Base-by-base conservation (phyloP, 2,888 invertebrate species). In the Hirtodrosophila duncani region DNA sequence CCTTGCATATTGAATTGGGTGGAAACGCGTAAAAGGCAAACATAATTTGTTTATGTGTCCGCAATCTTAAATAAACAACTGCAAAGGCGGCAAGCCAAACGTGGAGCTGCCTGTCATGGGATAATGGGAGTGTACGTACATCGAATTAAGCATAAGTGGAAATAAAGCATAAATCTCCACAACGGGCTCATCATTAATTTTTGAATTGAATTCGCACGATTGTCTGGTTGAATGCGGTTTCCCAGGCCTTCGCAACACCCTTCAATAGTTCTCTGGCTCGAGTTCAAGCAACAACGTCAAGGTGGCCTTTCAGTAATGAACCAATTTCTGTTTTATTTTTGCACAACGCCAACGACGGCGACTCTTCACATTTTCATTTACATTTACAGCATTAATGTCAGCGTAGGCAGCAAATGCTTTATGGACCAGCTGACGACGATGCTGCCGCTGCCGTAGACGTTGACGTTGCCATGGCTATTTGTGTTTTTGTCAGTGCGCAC, bases 211-310 rank as follows among this genome's bases (percentile, higher is more conserved):
- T 21, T 14, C 14, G 27, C 21, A 7, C 14, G 5, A 20, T 26
- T 20, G 10, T 45, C 29, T 11, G 14, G 4, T 8, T 26, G 1
- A 9, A 18, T 38, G 26, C 17, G 26, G 16, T 43, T 34, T 36
- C 31, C 16, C 23, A 18, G 72, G 57, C 77, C 72, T 71, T 77
- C 72, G 57, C 48, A 53, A 52, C 56, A 74, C 70, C 75, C 68
- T 78, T 78, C 68, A 74, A 59, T 68, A 78, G 66, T 68, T 78
- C 61, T 61, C 71, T 75, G 71, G 62, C 69, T 43, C 30, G 67
- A 75, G 79, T 79, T 75, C 72, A 79, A 75, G 77, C 62, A 58
- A 62, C 79, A 75, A 79, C 79, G 75, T 75, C 79, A 75, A 75
- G 74, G 74, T 79, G 66, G 67, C 56, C 45, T 59, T 56, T 69